Evolutionary conservation across 2,113 vertebrate species (phyloP).

Genomic region (Condylura cristata): DNA sequence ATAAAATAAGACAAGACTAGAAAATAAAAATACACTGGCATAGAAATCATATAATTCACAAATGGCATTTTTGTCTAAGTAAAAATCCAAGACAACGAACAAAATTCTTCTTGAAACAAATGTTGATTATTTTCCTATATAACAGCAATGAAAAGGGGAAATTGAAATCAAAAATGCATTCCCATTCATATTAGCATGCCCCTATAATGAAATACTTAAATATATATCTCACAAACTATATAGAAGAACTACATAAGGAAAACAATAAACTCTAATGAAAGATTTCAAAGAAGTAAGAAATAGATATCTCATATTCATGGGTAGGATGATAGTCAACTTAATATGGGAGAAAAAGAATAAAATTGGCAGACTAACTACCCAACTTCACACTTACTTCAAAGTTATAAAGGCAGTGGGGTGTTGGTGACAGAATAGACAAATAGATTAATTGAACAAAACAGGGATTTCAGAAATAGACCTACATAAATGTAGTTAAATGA

Average conservation of each 20-base stretch:
- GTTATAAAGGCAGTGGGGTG: not conserved
- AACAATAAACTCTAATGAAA: not conserved
- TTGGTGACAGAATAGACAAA: not conserved
- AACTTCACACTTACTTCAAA: not conserved
- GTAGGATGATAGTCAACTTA: not conserved
- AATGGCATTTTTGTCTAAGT: not conserved
- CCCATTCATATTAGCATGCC: not conserved
- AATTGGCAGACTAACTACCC: not conserved
- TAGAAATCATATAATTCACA: not conserved
- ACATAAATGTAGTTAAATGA: not conserved
- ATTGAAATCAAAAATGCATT: not conserved
- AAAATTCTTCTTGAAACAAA: not conserved
- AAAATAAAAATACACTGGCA: not conserved
- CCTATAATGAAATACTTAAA: not conserved
- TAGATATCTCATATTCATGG: not conserved
- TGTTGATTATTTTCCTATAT: not conserved
- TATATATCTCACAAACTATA: not conserved
- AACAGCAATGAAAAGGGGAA: not conserved
- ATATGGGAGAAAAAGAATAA: not conserved
- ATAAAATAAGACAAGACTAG: not conserved
- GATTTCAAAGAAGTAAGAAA: not conserved
- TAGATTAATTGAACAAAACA: not conserved
- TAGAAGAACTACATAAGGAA: not conserved
- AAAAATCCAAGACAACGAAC: not conserved
- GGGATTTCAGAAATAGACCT: not conserved